A percentile compares a stretch with the other conserved stretches of the same genome.
These are phyloP conservation scores for Empidonax traillii DNA, from an alignment of 2,113 vertebrate genomes.

Conservation along the genomic window DNA sequence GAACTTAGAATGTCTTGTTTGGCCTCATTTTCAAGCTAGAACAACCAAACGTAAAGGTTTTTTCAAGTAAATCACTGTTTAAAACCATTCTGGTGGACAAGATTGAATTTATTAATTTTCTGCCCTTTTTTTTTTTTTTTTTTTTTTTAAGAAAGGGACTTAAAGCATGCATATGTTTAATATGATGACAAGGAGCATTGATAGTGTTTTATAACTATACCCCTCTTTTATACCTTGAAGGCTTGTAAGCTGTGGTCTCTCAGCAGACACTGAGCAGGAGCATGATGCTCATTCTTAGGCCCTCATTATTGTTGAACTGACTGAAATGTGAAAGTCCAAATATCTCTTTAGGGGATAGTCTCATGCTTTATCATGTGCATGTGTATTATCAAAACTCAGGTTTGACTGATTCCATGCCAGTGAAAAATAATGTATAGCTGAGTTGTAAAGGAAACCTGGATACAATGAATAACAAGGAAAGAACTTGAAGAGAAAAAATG, in stretches of 20 bases:
- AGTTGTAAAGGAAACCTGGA: background rate
- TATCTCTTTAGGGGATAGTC: background rate
- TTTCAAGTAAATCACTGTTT: background rate
- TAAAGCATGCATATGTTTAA: background rate
- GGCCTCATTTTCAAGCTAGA: background rate
- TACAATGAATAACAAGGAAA: background rate
- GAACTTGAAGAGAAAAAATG: background rate
- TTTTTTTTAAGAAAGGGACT: background rate
- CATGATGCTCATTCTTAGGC: background rate
- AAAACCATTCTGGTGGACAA: background rate
- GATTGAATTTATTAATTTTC: background rate
- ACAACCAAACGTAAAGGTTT: background rate
- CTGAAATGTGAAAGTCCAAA: background rate
- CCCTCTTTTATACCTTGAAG: background rate
- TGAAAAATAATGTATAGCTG: conserved; percentile 5
- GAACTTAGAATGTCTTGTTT: background rate
- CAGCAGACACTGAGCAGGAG: background rate
- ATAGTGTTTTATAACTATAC: background rate
- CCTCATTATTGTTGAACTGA: background rate
- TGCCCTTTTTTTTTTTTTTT: background rate
- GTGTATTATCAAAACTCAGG: background rate
- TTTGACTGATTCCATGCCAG: background rate
- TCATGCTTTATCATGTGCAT: background rate
- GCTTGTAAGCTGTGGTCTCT: background rate
- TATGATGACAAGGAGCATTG: background rate